Evolutionary conservation across 2,113 vertebrate species (phyloP), one percentile per base, ranked within the genome.

Genomic region (Notothenia rossii): DNA sequence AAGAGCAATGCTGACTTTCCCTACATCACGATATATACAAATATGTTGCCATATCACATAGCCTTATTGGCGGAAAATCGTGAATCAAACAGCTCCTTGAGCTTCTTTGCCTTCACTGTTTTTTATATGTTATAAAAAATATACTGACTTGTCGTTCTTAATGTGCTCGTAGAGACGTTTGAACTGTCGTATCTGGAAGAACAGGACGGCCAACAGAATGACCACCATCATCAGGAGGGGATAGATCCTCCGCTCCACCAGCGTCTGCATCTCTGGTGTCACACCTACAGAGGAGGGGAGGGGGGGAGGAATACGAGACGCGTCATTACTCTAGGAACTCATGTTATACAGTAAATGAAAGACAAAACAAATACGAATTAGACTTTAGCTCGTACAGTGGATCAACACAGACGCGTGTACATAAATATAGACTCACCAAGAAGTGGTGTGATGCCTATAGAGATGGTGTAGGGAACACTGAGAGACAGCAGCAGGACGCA

Each of bases 121-220:
- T 10, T 14, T 50, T 50, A 9, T 60, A 36, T 22, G 40, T 59
- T 18, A 7, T 7, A 25, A 4, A 29, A 29, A 29, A 2, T 25
- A 18, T 66, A 89, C 97, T 96, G 81, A 99, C 98, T 99, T 99
- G 95, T 99, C 98, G 49, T 99, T 99, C 93, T 99, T 99, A 92
- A 99, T 99, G 91, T 99, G 98, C 80, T 99, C 97, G 69, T 99
- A 99, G 94, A 99, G 97, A 91, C 97, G 97, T 94, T 96, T 98
- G 94, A 99, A 99, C 92, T 99, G 98, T 78, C 97, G 96, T 82
- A 99, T 96, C 95, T 99, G 98, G 93, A 99, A 98, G 93, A 95
- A 98, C 15, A 99, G 90, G 84, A 99, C 95, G 77, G 95, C 98
- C 94, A 98, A 95, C 91, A 99, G 93, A 20, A 96, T 92, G 84